A percentile compares a stretch with the other conserved stretches of the same genome.
These are phyloP conservation scores for Phoeniculus purpureus DNA, from an alignment of 2,797 vertebrate species.

Conservation along the genomic window DNA sequence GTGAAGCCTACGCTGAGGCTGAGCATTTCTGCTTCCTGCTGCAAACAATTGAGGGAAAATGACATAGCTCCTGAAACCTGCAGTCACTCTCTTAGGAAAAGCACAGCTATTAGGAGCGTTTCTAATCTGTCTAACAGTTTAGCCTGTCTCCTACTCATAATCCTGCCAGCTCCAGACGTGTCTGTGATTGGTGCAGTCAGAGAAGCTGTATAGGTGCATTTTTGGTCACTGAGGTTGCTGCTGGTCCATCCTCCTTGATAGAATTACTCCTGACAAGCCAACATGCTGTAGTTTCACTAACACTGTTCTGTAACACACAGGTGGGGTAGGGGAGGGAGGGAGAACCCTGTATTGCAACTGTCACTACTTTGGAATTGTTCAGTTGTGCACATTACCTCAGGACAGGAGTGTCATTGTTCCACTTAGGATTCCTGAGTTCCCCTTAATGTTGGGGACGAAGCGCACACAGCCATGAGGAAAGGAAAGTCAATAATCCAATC, in stretches of 20 bases:
- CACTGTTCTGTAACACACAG: neutral
- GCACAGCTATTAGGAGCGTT: neutral
- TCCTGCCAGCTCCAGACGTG: neutral
- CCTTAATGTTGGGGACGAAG: neutral
- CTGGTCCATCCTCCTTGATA: neutral
- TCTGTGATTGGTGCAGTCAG: neutral
- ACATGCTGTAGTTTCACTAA: neutral
- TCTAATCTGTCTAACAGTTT: neutral
- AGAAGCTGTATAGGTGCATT: neutral
- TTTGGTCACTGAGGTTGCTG: neutral
- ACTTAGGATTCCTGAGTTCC: neutral
- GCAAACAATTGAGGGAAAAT: slow-evolving; percentile 29
- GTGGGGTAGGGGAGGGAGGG: rapidly evolving
- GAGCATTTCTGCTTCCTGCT: slow-evolving; percentile 17
- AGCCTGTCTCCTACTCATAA: neutral
- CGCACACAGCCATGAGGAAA: neutral
- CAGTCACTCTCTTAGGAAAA: neutral
- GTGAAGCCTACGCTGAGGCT: neutral
- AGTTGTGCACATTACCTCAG: neutral
- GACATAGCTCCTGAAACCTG: slow-evolving; percentile 4
- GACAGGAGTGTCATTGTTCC: neutral
- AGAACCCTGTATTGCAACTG: neutral
- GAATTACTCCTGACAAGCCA: neutral
- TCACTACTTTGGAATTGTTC: neutral
- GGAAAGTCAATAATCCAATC: neutral